These are phyloP conservation scores for Coregonus sp. DNA, from an alignment of 2,797 vertebrate species.

Conservation along the genomic window DNA sequence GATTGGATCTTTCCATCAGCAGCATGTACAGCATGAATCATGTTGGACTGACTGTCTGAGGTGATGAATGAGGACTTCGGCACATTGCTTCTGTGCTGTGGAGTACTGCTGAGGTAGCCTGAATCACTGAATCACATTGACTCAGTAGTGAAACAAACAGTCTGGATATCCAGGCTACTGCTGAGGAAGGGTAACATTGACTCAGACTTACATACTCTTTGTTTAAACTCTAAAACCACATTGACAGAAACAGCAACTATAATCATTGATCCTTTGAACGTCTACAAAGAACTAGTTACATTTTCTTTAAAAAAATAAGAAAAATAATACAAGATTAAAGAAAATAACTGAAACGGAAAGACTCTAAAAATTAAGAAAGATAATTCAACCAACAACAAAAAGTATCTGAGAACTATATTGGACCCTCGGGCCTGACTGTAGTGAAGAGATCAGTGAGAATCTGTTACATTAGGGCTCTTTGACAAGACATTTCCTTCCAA, in stretches of 20 bases:
- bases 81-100: neutral
- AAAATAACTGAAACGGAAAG: neutral
- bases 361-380: neutral
- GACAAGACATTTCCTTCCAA: constrained; percentile 37
- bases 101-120: neutral
- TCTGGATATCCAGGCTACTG: too few species aligned
- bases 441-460: constrained; percentile 32
- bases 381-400: neutral
- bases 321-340: constrained; percentile 24
- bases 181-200: constrained; percentile 1
- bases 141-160: neutral
- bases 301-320: neutral
- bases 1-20: constrained; percentile 34
- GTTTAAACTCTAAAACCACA: neutral
- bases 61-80: neutral
- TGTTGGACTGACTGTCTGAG: neutral
- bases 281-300: constrained; percentile 16
- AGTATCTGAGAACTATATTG: constrained; percentile 3
- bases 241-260: constrained; percentile 22
- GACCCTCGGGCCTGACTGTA: constrained; percentile 3
- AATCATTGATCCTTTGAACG: constrained; percentile 41
- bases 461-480: constrained; percentile 48
- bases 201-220: constrained; percentile 7
- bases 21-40: constrained; percentile 40
- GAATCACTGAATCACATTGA: neutral